A percentile compares a stretch with the other conserved stretches of the same genome.
Conservation (phyloP, 1,140 invertebrate species). For the Zaprionus ornatus region DNA sequence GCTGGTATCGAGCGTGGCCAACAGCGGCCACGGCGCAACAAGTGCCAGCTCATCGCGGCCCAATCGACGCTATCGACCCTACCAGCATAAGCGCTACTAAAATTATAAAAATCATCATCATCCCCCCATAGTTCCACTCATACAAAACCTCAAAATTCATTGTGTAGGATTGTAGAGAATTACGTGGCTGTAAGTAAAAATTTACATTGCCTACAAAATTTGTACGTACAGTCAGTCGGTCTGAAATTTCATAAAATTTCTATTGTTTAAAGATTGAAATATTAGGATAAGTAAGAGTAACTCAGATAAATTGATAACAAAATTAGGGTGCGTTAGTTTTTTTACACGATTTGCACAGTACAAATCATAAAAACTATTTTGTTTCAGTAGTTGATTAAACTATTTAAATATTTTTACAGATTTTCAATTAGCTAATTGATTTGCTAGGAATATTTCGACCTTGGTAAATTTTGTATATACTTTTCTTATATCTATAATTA, state of each 20-base stretch:
- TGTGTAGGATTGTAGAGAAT: conserved; percentile 61
- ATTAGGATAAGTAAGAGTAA: background rate
- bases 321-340: no score
- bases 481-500: no score
- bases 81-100: conserved; percentile 73
- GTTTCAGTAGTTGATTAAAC: background rate
- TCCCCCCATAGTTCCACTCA: conserved; percentile 42
- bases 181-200: conserved; percentile 46
- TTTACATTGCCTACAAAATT: conserved; percentile 35
- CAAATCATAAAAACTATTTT: background rate
- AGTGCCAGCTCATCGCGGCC: conserved; percentile 46
- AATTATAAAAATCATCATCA: conserved; percentile 47
- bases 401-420: no score
- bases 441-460: no score
- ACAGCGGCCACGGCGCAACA: conserved; percentile 34
- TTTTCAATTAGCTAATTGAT: no score
- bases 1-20: conserved; percentile 39
- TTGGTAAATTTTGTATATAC: no score
- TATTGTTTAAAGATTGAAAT: background rate
- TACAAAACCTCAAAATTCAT: conserved; percentile 47
- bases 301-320: background rate
- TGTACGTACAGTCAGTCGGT: conserved; percentile 6
- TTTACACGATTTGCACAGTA: background rate
- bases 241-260: background rate
- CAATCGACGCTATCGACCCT: conserved; percentile 70